Evolutionary conservation across 2,888 invertebrate species (phyloP).

Genomic region (Eustalomyia histrio): DNA sequence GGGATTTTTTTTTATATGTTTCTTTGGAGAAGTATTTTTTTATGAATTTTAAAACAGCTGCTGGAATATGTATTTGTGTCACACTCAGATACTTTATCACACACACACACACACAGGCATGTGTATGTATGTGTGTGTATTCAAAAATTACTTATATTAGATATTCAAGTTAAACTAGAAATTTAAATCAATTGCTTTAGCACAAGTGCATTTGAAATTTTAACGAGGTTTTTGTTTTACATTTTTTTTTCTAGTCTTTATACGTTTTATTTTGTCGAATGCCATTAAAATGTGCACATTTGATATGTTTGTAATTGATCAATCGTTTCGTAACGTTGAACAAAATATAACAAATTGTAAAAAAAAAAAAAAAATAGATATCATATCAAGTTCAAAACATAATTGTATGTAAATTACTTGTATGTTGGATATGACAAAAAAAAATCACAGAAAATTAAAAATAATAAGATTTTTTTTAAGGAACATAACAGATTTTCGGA

Average conservation of each 20-base stretch:
- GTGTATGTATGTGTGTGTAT: too few relatives aligned
- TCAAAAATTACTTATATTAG: conserved; percentile 5
- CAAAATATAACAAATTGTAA: neutral
- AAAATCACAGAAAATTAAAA: too few relatives aligned
- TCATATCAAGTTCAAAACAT: conserved; percentile 53
- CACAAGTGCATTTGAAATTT: conserved; percentile 64
- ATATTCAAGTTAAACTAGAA: conserved; percentile 62
- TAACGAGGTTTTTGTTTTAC: conserved; percentile 48
- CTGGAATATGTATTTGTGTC: conserved; percentile 62
- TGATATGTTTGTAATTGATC: conserved; percentile 54
- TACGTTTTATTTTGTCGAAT: conserved; percentile 35
- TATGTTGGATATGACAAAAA: neutral
- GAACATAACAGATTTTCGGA: too few relatives aligned
- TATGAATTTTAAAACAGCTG: conserved; percentile 52
- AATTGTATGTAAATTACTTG: conserved; percentile 26
- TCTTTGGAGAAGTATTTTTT: conserved; percentile 25
- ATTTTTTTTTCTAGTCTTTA: conserved; percentile 24
- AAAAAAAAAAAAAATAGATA: conserved; percentile 7
- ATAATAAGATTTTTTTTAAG: too few relatives aligned
- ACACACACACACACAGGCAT: conserved; percentile 18
- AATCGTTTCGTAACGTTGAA: conserved; percentile 20
- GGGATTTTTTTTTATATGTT: neutral
- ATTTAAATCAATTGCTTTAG: conserved; percentile 62
- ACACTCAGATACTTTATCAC: conserved; percentile 37
- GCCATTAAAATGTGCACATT: conserved; percentile 49